Conservation (phyloP, 2,797 vertebrate species). For the Tympanoctomys barrerae region DNA sequence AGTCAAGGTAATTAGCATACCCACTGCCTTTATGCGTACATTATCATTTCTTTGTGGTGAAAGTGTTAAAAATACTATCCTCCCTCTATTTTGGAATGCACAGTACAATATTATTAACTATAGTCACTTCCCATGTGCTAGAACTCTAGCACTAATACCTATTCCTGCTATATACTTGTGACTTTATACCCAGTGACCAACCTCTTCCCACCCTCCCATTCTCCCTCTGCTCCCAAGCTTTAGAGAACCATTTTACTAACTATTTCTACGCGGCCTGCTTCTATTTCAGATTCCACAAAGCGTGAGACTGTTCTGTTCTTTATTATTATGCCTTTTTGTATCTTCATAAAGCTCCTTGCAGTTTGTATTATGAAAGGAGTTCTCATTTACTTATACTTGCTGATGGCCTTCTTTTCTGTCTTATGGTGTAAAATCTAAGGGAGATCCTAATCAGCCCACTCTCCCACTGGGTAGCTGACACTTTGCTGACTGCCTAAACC, state of each 20-base stretch:
- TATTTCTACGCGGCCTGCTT: not conserved
- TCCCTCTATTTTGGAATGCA: not conserved
- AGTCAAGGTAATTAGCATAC: not conserved
- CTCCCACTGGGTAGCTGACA: not conserved
- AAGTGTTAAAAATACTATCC: not conserved
- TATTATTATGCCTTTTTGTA: not conserved
- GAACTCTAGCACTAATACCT: not conserved
- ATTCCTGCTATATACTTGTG: not conserved
- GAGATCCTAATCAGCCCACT: not conserved
- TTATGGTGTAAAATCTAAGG: not conserved
- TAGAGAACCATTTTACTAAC: not conserved
- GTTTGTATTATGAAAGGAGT: not conserved
- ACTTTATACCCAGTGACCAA: not conserved
- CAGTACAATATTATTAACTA: not conserved
- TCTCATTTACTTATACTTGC: not conserved
- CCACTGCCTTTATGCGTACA: not conserved
- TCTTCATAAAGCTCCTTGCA: not conserved
- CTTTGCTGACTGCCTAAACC: slow-evolving; percentile 2
- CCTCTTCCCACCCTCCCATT: not conserved
- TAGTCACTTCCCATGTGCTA: not conserved
- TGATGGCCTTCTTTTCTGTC: not conserved
- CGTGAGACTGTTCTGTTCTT: not conserved
- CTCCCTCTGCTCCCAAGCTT: not conserved
- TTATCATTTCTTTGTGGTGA: not conserved
- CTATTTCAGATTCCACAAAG: not conserved